Base-by-base conservation (phyloP, 2,113 vertebrate genomes). In the Tautogolabrus adspersus region DNA sequence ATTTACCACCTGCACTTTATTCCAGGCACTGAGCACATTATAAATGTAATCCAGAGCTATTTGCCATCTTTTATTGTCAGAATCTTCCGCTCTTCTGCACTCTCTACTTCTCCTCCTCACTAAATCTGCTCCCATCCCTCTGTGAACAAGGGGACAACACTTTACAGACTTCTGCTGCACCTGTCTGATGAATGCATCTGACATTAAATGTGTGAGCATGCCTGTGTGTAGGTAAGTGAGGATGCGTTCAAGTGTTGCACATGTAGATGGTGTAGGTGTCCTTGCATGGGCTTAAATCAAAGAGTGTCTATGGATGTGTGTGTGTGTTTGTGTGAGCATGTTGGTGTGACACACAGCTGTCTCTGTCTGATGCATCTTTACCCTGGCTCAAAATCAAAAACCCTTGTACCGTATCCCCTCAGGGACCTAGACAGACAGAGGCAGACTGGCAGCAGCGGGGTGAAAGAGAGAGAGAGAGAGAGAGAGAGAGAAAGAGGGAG, bases 311-410 rank as follows among this genome's bases (percentile, higher is more conserved):
- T 46, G 37, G 22, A 60, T 70, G 46, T 60, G 40, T 12, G 10
- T 37, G 51, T 58, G 61, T 44, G 59, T 42, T 40, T 57, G 63
- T 26, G 75, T 44, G 40, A 37, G 57, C 34, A 34, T 78, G 81
- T 65, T 47, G 30, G 49, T 61, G 58, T 86, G 82, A 80, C 80
- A 87, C 83, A 80, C 72, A 85, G 74, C 56, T 73, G 83, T 74
- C 78, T 30, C 72, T 84, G 83, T 89, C 61, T 76, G 78, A 87
- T 89, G 77, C 83, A 85, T 91, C 85, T 87, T 88, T 87, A 75
- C 66, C 75, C 82, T 88, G 91, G 90, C 89, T 86, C 70, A 59
- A 84, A 88, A 86, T 91, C 86, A 90, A 88, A 88, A 91, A 87
- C 79, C 85, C 86, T 91, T 90, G 86, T 90, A 90, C 82, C 67